Base-by-base conservation (phyloP, 2,113 vertebrate species). In the Myotis yumanensis region DNA sequence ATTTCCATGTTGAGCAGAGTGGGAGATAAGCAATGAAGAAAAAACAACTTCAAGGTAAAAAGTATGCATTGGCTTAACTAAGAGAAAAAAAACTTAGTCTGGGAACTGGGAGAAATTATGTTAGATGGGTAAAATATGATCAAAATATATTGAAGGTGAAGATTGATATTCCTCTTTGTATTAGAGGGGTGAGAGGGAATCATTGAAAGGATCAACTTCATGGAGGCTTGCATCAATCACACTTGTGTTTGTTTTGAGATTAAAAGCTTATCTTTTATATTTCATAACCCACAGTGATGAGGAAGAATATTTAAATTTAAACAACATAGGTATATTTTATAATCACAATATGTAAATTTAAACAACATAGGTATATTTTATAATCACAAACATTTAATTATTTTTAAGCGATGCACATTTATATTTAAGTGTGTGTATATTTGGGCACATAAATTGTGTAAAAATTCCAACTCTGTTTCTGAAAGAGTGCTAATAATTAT, bases 381-480 rank as follows among this genome's bases (percentile, higher is more conserved):
- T 40, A 68, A 90, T 66, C 25, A 85, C 0, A 95, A 71, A 48
- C 20, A 76, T 90, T 90, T 90, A 86, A 69, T 52, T 87, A 37
- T 23, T 80, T 75, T 66, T 59, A 68, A 62, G 18, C 66, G 5
- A 81, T 76, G 1, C 6, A 86, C 18, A 48, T 71, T 83, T 91
- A 40, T 22, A 89, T 46, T 76, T 46, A 7, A 81, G 1, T 79
- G 7, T 3, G 23, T 57, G 0, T 71, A 3, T 51, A 51, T 48
- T 80, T 81, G 9, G 59, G 15, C 11, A 72, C 9, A 62, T 40
- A 71, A 77, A 75, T 10, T 92, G 4, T 71, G 10, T 89, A 85
- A 92, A 15, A 84, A 64, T 95, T 82, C 25, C 57, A 91, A 81
- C 40, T 71, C 35, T 83, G 6, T 81, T 95, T 91, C 51, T 51